Percentiles rank a stretch among this genome's conserved stretches.
phyloP scores from a whole-genome alignment of 2,888 invertebrate species.

The Eristalinus aeneus region DNA sequence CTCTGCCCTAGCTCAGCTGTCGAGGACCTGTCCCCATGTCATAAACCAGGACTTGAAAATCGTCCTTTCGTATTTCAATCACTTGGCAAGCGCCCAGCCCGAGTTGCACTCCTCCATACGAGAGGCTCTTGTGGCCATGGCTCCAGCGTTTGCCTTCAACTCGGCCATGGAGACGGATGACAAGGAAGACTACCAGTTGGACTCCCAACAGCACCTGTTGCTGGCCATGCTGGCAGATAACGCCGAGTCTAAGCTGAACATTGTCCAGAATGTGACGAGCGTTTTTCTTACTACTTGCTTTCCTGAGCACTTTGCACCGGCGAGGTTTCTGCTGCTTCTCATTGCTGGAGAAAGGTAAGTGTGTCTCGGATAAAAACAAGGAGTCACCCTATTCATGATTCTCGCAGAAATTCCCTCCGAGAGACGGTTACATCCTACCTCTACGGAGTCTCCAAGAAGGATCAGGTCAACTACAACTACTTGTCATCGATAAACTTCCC shows the following conservation, averaged over 20 bases:
- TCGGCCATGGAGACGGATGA: slow-evolving; percentile 70
- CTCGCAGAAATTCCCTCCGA: slow-evolving; percentile 77
- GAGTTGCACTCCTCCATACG: slow-evolving; percentile 85
- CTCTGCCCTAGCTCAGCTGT: slow-evolving; percentile 81
- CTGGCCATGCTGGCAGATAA: slow-evolving; percentile 87
- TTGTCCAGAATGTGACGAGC: slow-evolving; percentile 91
- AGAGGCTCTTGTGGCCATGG: slow-evolving; percentile 86
- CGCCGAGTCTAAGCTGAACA: slow-evolving; percentile 88
- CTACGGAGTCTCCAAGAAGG: slow-evolving; percentile 86
- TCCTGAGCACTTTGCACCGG: slow-evolving; percentile 89
- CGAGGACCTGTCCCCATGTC: slow-evolving; percentile 82
- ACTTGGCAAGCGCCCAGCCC: slow-evolving; percentile 77
- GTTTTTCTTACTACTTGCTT: slow-evolving; percentile 91
- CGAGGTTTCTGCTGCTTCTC: slow-evolving; percentile 89
- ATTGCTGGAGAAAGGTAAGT: slow-evolving; percentile 91
- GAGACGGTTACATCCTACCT: slow-evolving; percentile 81
- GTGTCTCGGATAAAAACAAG: background rate
- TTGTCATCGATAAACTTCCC: slow-evolving; percentile 80
- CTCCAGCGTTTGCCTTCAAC: slow-evolving; percentile 83
- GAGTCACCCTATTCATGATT: background rate
- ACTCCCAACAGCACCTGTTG: slow-evolving; percentile 81
- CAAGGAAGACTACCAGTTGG: slow-evolving; percentile 77
- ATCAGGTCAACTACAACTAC: slow-evolving; percentile 81
- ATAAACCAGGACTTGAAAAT: slow-evolving; percentile 85
- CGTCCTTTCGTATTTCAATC: slow-evolving; percentile 78